Evolutionary conservation across 2,888 invertebrate species (phyloP).

Genomic region (Philonicus albiceps): DNA sequence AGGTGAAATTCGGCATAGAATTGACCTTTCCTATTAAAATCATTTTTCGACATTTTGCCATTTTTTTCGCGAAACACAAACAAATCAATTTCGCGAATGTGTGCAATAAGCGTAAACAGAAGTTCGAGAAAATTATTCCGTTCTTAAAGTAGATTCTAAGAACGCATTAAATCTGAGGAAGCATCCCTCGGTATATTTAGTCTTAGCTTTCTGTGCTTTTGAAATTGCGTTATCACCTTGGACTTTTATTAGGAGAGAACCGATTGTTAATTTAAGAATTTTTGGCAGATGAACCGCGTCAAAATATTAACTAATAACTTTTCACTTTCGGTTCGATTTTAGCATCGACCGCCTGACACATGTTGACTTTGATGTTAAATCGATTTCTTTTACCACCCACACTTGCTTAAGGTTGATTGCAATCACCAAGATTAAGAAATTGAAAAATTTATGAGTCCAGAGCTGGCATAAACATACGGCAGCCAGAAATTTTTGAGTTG

Average conservation of each 20-base stretch:
- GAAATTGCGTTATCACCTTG: not conserved
- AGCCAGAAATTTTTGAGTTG: not conserved
- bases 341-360: not conserved
- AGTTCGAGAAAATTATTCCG: not conserved
- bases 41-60: not conserved
- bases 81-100: not conserved
- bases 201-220: not conserved
- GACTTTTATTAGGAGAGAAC: not conserved
- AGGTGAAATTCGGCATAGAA: not conserved
- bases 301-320: not conserved
- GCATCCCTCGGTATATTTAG: not conserved
- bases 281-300: not conserved
- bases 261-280: not conserved
- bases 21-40: not conserved
- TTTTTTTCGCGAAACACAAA: not conserved
- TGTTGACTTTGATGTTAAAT: not conserved
- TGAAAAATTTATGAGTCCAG: not conserved
- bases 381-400: not conserved
- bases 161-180: not conserved
- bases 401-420: not conserved
- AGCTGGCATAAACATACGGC: not conserved
- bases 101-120: not conserved
- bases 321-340: not conserved
- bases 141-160: not conserved
- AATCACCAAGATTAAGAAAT: not conserved